phyloP scores from a whole-genome alignment of 1,140 invertebrate species.

The Drosophila ananassae region DNA sequence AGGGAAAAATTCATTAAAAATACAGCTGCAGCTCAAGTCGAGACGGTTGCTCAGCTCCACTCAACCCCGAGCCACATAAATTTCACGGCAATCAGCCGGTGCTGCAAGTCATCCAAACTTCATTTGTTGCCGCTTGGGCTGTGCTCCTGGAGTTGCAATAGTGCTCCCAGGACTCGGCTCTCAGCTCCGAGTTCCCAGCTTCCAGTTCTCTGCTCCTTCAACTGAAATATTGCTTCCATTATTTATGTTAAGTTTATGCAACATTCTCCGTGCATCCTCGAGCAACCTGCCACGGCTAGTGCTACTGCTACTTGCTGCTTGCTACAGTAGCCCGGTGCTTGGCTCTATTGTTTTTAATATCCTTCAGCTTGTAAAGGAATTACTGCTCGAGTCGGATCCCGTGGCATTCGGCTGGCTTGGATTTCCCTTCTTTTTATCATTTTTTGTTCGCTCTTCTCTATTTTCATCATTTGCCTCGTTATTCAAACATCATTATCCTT shows the following conservation, averaged over 20 bases:
- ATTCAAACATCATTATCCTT: constrained; percentile 61
- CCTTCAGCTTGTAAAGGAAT: constrained; percentile 79
- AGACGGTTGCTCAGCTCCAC: constrained; percentile 24
- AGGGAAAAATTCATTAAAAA: constrained; percentile 64
- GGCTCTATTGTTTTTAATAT: constrained; percentile 76
- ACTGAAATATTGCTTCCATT: constrained; percentile 78
- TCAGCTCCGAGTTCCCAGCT: constrained; percentile 9
- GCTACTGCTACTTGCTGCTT: constrained; percentile 17
- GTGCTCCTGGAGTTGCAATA: constrained; percentile 9
- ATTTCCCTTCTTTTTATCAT: constrained; percentile 1
- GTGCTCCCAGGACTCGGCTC: constrained; percentile 2
- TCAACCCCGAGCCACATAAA: constrained; percentile 64
- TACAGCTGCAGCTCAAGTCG: constrained; percentile 45
- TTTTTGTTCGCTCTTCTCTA: constrained; percentile 21
- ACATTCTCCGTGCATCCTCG: constrained; percentile 53
- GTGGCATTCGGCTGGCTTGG: constrained; percentile 38
- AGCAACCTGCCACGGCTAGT: constrained; percentile 23
- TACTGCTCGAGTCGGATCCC: constrained; percentile 46
- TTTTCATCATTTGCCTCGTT: constrained; percentile 75
- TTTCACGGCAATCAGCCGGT: constrained; percentile 76
- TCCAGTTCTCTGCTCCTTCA: constrained; percentile 22
- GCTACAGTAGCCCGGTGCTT: neutral
- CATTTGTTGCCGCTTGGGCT: constrained; percentile 67
- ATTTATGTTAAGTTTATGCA: constrained; percentile 79
- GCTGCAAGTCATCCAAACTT: constrained; percentile 80